Percentiles rank a stretch among this genome's conserved stretches.
Evolutionary conservation across 2,113 vertebrate genomes (phyloP).

Genomic region (Caretta caretta): DNA sequence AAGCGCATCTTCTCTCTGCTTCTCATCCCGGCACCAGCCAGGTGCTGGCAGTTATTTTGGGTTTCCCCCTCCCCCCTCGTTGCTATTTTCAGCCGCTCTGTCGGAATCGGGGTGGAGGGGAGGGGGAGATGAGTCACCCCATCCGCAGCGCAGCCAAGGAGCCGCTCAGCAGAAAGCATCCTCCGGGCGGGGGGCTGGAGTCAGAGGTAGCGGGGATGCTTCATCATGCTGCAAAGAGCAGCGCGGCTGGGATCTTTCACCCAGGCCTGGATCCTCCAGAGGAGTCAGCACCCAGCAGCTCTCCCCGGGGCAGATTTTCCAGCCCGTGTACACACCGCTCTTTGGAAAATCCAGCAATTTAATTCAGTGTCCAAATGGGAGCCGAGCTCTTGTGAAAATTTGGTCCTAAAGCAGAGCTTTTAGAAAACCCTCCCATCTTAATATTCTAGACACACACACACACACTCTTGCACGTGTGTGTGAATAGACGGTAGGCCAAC

Average conservation of each 20-base stretch:
- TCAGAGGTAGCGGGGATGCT: background rate
- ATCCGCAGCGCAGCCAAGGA: background rate
- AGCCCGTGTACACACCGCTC: background rate
- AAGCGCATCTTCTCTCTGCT: background rate
- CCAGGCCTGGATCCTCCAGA: background rate
- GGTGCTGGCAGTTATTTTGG: background rate
- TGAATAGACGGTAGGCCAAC: background rate
- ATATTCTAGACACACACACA: too few relatives aligned
- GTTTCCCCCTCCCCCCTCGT: background rate
- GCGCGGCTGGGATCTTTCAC: background rate
- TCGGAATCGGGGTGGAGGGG: background rate
- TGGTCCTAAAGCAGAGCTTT: too few relatives aligned
- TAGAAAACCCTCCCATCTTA: too few relatives aligned
- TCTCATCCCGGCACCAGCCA: background rate
- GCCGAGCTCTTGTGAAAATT: background rate
- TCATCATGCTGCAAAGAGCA: background rate
- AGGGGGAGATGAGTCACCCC: slow-evolving; percentile 33
- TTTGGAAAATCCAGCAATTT: background rate
- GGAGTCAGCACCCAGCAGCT: background rate
- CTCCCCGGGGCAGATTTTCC: background rate
- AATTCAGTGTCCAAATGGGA: background rate
- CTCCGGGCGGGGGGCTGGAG: background rate
- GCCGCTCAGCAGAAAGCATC: background rate
- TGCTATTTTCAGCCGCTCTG: slow-evolving; percentile 6
- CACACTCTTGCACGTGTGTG: too few relatives aligned